These are phyloP conservation scores for Hexactinellida sp. DNA, from an alignment of 37 sponge, comb jelly and placozoan species.

Conservation along the genomic window DNA sequence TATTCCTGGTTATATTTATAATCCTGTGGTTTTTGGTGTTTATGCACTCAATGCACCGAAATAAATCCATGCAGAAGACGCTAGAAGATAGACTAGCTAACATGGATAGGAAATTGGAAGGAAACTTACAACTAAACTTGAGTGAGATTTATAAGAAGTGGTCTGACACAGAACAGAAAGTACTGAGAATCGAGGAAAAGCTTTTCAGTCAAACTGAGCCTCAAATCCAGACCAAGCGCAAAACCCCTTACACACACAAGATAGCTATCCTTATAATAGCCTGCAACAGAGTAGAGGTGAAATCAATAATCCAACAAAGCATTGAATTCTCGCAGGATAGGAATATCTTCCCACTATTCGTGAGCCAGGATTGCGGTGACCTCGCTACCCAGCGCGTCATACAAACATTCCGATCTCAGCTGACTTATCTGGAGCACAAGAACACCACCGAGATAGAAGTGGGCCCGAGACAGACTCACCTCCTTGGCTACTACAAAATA, in stretches of 20 bases:
- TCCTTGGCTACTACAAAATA: slow-evolving; percentile 76
- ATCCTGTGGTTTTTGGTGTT: background rate
- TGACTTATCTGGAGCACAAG: slow-evolving; percentile 58
- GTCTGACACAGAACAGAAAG: background rate
- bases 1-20: background rate
- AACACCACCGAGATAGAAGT: slow-evolving; percentile 36
- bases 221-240: background rate
- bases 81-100: background rate
- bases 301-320: slow-evolving; percentile 26
- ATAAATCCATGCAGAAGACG: background rate
- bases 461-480: slow-evolving; percentile 4
- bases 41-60: background rate
- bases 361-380: slow-evolving; percentile 83
- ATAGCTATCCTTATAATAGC: slow-evolving; percentile 69
- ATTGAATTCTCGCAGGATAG: background rate
- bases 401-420: slow-evolving; percentile 27
- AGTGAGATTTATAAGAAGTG: background rate
- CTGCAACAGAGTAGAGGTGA: slow-evolving; percentile 48
- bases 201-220: background rate
- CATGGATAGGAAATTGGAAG: background rate
- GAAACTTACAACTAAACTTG: background rate
- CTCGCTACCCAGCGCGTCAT: slow-evolving; percentile 42
- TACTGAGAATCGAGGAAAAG: background rate
- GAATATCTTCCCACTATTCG: slow-evolving; percentile 48
- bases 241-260: background rate